Evolutionary conservation across 2,888 invertebrate species (phyloP).

Genomic region (Buathra laborator): DNA sequence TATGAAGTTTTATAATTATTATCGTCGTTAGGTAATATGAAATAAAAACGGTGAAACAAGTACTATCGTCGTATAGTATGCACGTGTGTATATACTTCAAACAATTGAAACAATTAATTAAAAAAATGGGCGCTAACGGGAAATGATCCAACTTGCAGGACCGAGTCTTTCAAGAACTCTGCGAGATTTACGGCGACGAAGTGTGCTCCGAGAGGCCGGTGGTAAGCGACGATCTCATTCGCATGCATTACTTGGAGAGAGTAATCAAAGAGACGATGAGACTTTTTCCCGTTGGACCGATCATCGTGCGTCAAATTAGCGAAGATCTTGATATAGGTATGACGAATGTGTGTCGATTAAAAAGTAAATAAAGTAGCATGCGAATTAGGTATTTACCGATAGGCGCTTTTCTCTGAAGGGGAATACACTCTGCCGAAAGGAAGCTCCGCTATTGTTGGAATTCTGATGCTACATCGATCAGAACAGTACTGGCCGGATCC

Average conservation of each 20-base stretch:
- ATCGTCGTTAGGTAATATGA: not conserved
- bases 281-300: constrained; percentile 86
- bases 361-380: not conserved
- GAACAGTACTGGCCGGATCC: constrained; percentile 75
- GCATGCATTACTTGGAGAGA: constrained; percentile 87
- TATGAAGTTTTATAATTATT: not conserved
- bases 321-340: constrained; percentile 31
- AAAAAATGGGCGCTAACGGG: not conserved
- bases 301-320: constrained; percentile 24
- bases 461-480: constrained; percentile 71
- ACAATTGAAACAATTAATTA: not conserved
- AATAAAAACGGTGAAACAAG: not conserved
- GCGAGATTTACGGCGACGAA: constrained; percentile 69
- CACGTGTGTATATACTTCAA: too few relatives aligned
- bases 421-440: constrained; percentile 72
- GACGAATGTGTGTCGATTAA: constrained; percentile 81
- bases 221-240: constrained; percentile 86
- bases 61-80: not conserved
- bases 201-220: constrained; percentile 77
- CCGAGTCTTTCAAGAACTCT: constrained; percentile 84
- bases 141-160: constrained; percentile 74
- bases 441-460: constrained; percentile 69
- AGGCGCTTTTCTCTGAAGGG: constrained; percentile 62
- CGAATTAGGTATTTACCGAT: not conserved
- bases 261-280: constrained; percentile 88